phyloP scores from a whole-genome alignment of 2,888 invertebrate species.

The Colostygia pectinataria region DNA sequence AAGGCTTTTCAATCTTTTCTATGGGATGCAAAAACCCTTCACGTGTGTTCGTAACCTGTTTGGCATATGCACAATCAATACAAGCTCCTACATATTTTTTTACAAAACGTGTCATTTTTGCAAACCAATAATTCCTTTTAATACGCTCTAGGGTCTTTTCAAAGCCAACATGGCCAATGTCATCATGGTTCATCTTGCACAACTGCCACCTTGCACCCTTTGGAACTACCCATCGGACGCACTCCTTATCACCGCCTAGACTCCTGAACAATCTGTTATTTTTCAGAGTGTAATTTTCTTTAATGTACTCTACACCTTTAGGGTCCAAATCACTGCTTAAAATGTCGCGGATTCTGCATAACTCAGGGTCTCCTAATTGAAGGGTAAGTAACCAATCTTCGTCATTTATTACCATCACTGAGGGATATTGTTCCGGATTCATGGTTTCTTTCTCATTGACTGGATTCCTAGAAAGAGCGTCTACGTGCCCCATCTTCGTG shows the following conservation, averaged over 20 bases:
- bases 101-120: background rate
- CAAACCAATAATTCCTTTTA: background rate
- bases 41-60: background rate
- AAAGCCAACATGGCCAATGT: background rate
- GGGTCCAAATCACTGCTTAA: background rate
- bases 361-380: conserved; percentile 8
- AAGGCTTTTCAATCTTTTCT: background rate
- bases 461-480: background rate
- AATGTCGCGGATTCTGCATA: conserved; percentile 1
- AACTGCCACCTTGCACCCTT: conserved; percentile 10
- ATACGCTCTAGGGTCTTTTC: background rate
- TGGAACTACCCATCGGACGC: background rate
- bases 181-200: conserved; percentile 4
- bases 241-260: background rate
- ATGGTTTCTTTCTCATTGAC: background rate
- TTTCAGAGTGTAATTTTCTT: background rate
- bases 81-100: background rate
- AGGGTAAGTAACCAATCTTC: conserved; percentile 11
- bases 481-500: background rate
- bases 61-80: background rate
- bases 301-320: background rate
- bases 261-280: background rate
- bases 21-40: background rate
- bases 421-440: background rate
- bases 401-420: background rate